Evolutionary conservation across 2,888 invertebrate species (phyloP).

Genomic region (Drosophila kambysellisi): DNA sequence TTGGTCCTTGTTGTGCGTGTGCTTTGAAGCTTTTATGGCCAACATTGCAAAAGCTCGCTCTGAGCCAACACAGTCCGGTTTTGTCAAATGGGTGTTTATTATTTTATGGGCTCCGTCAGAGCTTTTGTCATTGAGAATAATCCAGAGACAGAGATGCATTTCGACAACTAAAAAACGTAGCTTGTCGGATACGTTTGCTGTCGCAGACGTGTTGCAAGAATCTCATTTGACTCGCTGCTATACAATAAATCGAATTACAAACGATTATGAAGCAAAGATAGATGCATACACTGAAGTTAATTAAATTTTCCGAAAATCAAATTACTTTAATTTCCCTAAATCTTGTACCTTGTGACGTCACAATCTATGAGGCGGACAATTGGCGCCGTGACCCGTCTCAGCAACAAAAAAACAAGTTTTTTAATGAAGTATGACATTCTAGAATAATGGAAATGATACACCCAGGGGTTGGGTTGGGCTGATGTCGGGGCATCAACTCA

Average conservation of each 20-base stretch:
- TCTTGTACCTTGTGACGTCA: constrained; percentile 1
- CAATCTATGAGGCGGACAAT: neutral
- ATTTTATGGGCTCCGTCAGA: constrained; percentile 15
- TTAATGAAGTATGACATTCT: neutral
- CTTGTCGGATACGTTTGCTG: neutral
- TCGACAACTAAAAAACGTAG: neutral
- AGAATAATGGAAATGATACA: neutral
- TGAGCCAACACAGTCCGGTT: neutral
- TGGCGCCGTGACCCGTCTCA: neutral
- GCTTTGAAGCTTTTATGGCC: constrained; percentile 17
- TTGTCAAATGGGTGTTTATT: neutral
- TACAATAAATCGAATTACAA: neutral
- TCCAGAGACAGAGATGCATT: constrained; percentile 1
- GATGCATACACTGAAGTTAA: neutral
- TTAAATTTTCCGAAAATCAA: neutral
- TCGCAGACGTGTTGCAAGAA: neutral
- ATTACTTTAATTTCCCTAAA: neutral
- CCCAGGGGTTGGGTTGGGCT: too few relatives aligned
- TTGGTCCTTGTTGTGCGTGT: constrained; percentile 18
- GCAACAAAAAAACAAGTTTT: neutral
- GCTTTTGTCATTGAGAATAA: constrained; percentile 40
- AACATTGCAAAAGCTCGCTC: constrained; percentile 24
- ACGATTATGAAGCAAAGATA: neutral
- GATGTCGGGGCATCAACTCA: neutral
- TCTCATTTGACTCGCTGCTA: neutral